A percentile compares a stretch with the other conserved stretches of the same genome.
Evolutionary conservation across 23 tunicate genomes (phyloP).

Genomic region (Clavelina lepadiformis): DNA sequence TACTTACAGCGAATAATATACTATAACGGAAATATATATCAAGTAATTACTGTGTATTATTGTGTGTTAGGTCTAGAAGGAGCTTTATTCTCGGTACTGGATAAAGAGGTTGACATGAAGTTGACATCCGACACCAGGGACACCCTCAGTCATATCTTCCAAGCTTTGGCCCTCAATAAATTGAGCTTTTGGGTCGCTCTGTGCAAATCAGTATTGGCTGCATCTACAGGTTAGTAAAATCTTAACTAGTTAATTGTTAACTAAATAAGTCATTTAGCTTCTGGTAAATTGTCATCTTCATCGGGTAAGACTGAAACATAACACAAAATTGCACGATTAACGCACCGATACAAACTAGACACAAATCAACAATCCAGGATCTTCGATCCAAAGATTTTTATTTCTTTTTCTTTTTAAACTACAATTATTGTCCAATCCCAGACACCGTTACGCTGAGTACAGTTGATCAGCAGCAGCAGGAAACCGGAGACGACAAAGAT

Average conservation of each 20-base stretch:
- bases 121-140: constrained; percentile 62
- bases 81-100: constrained; percentile 80
- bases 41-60: not conserved
- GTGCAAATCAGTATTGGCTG: constrained; percentile 89
- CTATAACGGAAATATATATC: too few relatives aligned
- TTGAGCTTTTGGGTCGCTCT: constrained; percentile 73
- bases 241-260: too few relatives aligned
- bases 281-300: too few relatives aligned
- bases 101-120: constrained; percentile 53
- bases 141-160: constrained; percentile 69
- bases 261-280: too few relatives aligned
- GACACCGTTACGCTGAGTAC: constrained; percentile 22
- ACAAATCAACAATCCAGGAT: not conserved
- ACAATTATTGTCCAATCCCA: not conserved
- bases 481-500: constrained; percentile 37
- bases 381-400: not conserved
- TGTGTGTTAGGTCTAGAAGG: constrained; percentile 96
- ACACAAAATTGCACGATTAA: too few relatives aligned
- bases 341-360: too few relatives aligned
- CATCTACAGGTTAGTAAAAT: constrained; percentile 85
- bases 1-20: too few relatives aligned
- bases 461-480: constrained; percentile 58
- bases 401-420: not conserved
- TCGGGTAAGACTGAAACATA: too few relatives aligned
- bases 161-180: constrained; percentile 59